Percentiles rank a stretch among this genome's conserved stretches.
These are phyloP conservation scores for Dynastes grantii DNA, from an alignment of 2,888 invertebrate genomes.

Conservation along the genomic window DNA sequence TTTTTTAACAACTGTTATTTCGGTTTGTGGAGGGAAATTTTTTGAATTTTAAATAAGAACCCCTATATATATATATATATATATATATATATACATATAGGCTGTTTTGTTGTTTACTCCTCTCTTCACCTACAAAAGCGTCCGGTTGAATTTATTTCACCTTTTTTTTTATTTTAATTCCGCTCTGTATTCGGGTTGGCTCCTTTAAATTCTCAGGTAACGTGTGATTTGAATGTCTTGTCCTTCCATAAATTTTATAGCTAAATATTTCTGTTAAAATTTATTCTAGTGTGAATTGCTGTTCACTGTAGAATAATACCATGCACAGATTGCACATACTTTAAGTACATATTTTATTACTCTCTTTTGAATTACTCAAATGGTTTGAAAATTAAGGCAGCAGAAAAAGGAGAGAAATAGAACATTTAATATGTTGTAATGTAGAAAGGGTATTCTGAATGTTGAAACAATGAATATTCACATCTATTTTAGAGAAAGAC, in stretches of 20 bases:
- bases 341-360: too few relatives aligned
- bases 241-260: slow-evolving; percentile 50
- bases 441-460: too few relatives aligned
- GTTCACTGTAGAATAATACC: too few relatives aligned
- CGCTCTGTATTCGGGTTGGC: slow-evolving; percentile 42
- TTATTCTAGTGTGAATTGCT: slow-evolving; percentile 7
- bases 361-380: too few relatives aligned
- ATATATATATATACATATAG: slow-evolving; percentile 41
- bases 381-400: too few relatives aligned
- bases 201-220: slow-evolving; percentile 53
- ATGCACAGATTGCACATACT: too few relatives aligned
- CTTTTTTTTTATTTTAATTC: slow-evolving; percentile 54
- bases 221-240: slow-evolving; percentile 48
- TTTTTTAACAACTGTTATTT: slow-evolving; percentile 59
- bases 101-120: slow-evolving; percentile 51
- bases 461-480: too few relatives aligned
- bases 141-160: slow-evolving; percentile 33
- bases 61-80: slow-evolving; percentile 6
- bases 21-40: slow-evolving; percentile 58
- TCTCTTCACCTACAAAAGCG: slow-evolving; percentile 22
- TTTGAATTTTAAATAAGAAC: slow-evolving; percentile 61
- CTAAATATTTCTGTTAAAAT: slow-evolving; percentile 48
- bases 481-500: too few relatives aligned
- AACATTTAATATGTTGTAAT: too few relatives aligned
- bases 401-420: too few relatives aligned